Evolutionary conservation across 2,797 vertebrate genomes (phyloP).

Genomic region (Brachyrhaphis roseni): DNA sequence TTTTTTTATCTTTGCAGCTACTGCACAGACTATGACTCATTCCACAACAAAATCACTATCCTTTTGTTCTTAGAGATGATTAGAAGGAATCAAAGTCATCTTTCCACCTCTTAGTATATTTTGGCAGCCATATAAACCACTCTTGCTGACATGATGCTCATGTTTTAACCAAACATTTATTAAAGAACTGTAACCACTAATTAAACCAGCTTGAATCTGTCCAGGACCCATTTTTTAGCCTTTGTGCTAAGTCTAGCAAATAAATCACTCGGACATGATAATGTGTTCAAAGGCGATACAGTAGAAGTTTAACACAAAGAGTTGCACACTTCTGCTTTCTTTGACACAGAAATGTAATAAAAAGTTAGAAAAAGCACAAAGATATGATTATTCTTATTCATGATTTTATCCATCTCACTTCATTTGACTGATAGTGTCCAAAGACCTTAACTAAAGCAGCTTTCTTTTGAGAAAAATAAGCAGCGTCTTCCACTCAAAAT

Average conservation of each 20-base stretch:
- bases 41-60: slow-evolving; percentile 39
- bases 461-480: background rate
- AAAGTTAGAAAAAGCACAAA: background rate
- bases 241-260: background rate
- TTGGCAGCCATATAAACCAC: slow-evolving; percentile 3
- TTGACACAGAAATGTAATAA: background rate
- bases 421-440: background rate
- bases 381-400: background rate
- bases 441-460: background rate
- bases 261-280: background rate
- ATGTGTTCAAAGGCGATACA: background rate
- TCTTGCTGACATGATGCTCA: slow-evolving; percentile 2
- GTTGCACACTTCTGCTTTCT: background rate
- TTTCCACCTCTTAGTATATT: slow-evolving; percentile 4
- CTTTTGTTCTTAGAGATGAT: slow-evolving; percentile 29
- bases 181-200: background rate
- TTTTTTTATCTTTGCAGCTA: slow-evolving; percentile 38
- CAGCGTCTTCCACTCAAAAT: background rate
- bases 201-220: slow-evolving; percentile 28
- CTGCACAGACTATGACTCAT: slow-evolving; percentile 47
- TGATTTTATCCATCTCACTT: background rate
- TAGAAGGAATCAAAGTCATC: slow-evolving; percentile 8
- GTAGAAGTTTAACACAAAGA: slow-evolving; percentile 9
- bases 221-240: background rate
- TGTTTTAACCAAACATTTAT: slow-evolving; percentile 1